Percentiles rank a stretch among this genome's conserved stretches.
These are phyloP conservation scores for Trichacis sp. DNA, from an alignment of 2,888 invertebrate genomes.

Conservation along the genomic window DNA sequence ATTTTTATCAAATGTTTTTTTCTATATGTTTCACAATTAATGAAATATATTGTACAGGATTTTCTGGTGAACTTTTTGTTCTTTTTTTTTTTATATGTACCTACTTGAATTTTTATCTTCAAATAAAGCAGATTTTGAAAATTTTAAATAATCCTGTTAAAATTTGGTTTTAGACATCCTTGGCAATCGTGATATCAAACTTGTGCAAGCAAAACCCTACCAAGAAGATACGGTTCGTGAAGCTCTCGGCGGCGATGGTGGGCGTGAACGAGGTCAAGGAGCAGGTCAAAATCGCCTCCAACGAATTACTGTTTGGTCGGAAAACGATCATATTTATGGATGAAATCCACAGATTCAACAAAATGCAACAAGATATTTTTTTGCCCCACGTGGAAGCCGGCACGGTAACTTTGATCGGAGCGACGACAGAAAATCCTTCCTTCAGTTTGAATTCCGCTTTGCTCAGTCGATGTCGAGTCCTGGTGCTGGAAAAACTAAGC, in stretches of 20 bases:
- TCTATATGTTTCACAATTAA: too few species aligned
- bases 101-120: too few species aligned
- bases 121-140: too few species aligned
- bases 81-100: too few species aligned
- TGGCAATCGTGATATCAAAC: conserved; percentile 79
- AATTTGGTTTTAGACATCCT: conserved; percentile 75
- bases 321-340: conserved; percentile 86
- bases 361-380: conserved; percentile 85
- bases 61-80: too few species aligned
- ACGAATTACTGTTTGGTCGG: conserved; percentile 78
- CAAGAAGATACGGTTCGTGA: conserved; percentile 75
- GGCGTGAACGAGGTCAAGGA: conserved; percentile 85
- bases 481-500: conserved; percentile 79
- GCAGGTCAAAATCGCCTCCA: conserved; percentile 78
- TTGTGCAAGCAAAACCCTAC: conserved; percentile 74
- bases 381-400: conserved; percentile 85
- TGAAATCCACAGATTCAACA: conserved; percentile 89
- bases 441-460: conserved; percentile 85
- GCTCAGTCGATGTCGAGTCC: conserved; percentile 82
- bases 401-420: conserved; percentile 82
- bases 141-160: too few species aligned
- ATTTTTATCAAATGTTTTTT: too few species aligned
- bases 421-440: conserved; percentile 91
- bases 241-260: conserved; percentile 81
- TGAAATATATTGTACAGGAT: too few species aligned